Percentiles rank a stretch among this genome's conserved stretches.
These are phyloP conservation scores for Distichodus sexfasciatus DNA, from an alignment of 2,797 vertebrate species.

Conservation along the genomic window DNA sequence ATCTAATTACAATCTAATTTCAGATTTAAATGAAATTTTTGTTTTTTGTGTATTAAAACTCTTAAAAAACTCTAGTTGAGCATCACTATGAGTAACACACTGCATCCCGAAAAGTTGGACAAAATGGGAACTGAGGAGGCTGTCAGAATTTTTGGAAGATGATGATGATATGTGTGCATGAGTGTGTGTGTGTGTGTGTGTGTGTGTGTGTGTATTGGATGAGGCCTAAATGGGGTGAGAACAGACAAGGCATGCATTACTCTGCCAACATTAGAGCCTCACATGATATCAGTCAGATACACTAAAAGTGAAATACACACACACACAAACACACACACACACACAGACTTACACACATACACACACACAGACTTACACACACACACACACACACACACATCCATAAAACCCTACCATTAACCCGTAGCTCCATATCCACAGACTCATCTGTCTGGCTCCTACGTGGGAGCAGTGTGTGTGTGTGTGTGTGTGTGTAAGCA, in stretches of 20 bases:
- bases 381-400: not conserved
- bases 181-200: constrained; percentile 20
- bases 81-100: too few relatives aligned
- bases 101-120: constrained; percentile 1
- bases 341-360: not conserved
- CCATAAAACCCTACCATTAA: constrained; percentile 23
- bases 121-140: constrained; percentile 26
- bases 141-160: not conserved
- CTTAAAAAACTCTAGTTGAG: too few relatives aligned
- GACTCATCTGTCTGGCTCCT: constrained; percentile 4
- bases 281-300: constrained; percentile 53
- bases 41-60: too few relatives aligned
- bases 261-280: constrained; percentile 51
- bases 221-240: constrained; percentile 61
- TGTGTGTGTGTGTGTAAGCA: constrained; percentile 20
- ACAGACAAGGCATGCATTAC: constrained; percentile 45
- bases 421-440: not conserved
- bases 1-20: too few relatives aligned
- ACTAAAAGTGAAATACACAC: constrained; percentile 60
- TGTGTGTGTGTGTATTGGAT: constrained; percentile 3
- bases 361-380: not conserved
- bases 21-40: too few relatives aligned
- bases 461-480: constrained; percentile 37
- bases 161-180: constrained; percentile 6
- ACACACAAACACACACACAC: constrained; percentile 42